Evolutionary conservation across 2,797 vertebrate genomes (phyloP), one percentile per base, ranked within the genome.

Genomic region (Xiphorhynchus erythropygius): DNA sequence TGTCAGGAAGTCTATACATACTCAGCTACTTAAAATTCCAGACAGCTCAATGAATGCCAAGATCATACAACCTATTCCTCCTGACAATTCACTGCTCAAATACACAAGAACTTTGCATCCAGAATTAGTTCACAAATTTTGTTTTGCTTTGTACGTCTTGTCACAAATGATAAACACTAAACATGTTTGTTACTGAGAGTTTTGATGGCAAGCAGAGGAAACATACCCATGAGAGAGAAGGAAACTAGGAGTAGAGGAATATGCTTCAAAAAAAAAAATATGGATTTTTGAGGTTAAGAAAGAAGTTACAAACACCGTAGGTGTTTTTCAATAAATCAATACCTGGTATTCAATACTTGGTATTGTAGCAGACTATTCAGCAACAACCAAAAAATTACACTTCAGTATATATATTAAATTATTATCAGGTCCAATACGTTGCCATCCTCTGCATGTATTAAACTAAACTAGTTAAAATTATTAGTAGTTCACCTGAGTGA

Each of bases 341-440:
- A 76, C n/a, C 89, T 94, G 19, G 24, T 87, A 88, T 93, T 91
- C 35, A 37, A 74, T 89, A 76, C n/a, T 90, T 94, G 19, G 24
- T 87, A 88, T 93, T 91, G 69, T 70, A 91, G 44, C 23, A 96
- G 50, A 67, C 10, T 94, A 81, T 46, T 80, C 62, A 79, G 78
- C 8, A 96, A n/a, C 7, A n/a, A 12, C 7, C 89, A 88, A 57
- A 93, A 94, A 89, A 65, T 74, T 93, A 19, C 57, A 88, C 27
- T 67, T 64, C 33, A 39, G 15, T 28, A 52, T 32, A 27, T 19
- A 44, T 71, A 46, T 47, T 44, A 37, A 74, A 49, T 59, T 68
- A 41, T 10, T 37, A 8, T 13, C 35, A 37, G 13, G 13, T 70
- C 10, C 57, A 64, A 56, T 13, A 84, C 1, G 7, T 88, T 75